These are phyloP conservation scores for Poecilia picta DNA, from an alignment of 2,797 vertebrate species.

Conservation along the genomic window DNA sequence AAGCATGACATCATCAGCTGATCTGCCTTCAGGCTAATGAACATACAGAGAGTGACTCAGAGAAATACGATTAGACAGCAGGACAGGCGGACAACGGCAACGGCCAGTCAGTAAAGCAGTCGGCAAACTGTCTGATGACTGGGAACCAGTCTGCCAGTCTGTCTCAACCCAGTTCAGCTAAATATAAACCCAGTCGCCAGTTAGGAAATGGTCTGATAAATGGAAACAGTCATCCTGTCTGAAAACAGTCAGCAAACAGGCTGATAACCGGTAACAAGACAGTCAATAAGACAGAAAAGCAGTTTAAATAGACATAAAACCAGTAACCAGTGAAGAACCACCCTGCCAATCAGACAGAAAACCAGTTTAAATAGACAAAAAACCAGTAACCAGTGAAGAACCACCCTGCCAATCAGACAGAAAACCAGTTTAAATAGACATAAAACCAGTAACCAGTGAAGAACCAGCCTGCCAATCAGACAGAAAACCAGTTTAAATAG, in stretches of 20 bases:
- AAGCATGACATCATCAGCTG: slow-evolving; percentile 78
- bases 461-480: too few relatives aligned
- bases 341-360: not conserved
- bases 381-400: not conserved
- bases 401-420: not conserved
- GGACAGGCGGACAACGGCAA: slow-evolving; percentile 27
- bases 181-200: not conserved
- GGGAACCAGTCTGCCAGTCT: not conserved
- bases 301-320: not conserved
- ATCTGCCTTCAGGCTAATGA: slow-evolving; percentile 60
- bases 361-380: not conserved
- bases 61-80: slow-evolving; percentile 42
- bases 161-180: not conserved
- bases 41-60: slow-evolving; percentile 35
- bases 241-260: not conserved
- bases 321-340: not conserved
- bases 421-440: not conserved
- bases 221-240: not conserved
- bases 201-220: not conserved
- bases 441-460: not conserved
- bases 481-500: not conserved
- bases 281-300: not conserved
- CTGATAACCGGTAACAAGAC: not conserved
- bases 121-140: not conserved
- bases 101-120: slow-evolving; percentile 10